Conservation (phyloP, 1,140 invertebrate species). For the Drosophila elegans region DNA sequence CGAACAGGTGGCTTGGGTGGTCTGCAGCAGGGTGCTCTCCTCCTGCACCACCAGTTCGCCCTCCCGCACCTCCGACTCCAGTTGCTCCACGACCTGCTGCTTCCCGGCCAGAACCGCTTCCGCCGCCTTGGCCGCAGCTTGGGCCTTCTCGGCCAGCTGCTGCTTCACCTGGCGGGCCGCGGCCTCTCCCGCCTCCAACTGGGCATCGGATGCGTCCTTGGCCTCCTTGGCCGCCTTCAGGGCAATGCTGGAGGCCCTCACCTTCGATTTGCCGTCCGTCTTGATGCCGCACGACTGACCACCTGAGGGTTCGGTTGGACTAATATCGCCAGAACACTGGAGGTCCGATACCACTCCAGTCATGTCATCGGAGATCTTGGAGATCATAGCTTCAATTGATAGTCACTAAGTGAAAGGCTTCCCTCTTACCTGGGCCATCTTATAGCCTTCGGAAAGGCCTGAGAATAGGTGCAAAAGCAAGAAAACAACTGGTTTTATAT, state of each 20-base stretch:
- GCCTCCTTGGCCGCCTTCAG: slow-evolving; percentile 88
- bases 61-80: slow-evolving; percentile 87
- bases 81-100: slow-evolving; percentile 87
- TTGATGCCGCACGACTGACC: slow-evolving; percentile 5
- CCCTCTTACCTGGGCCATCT: slow-evolving; percentile 19
- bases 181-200: slow-evolving; percentile 88
- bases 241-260: slow-evolving; percentile 86
- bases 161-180: slow-evolving; percentile 88
- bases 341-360: background rate
- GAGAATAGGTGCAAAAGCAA: slow-evolving; percentile 1
- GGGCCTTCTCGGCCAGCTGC: slow-evolving; percentile 88
- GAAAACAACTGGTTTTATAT: background rate
- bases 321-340: background rate
- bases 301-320: background rate
- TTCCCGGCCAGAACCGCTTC: slow-evolving; percentile 88
- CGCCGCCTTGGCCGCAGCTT: slow-evolving; percentile 88
- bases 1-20: slow-evolving; percentile 87
- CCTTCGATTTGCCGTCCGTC: background rate
- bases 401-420: background rate
- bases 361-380: background rate
- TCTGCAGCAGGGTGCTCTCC: slow-evolving; percentile 86
- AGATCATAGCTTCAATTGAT: background rate
- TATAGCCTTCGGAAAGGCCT: slow-evolving; percentile 2
- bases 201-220: slow-evolving; percentile 88
- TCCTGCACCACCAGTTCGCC: slow-evolving; percentile 88